Evolutionary conservation across 2,888 invertebrate species (phyloP).

Genomic region (Micoletzkya japonica): DNA sequence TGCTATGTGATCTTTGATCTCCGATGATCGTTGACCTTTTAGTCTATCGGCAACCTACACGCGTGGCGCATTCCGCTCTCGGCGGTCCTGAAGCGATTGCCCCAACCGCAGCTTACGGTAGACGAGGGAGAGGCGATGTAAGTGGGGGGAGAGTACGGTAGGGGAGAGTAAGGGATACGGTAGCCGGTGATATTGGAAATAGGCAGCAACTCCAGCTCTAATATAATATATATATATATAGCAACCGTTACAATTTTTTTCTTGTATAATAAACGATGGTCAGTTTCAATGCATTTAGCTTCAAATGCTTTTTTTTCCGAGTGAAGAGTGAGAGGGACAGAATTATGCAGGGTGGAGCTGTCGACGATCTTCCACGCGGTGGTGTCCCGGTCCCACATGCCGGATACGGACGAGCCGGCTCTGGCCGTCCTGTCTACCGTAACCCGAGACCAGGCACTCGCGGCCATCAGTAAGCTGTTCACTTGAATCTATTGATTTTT

Average conservation of each 20-base stretch:
- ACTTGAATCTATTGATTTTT: too few species aligned
- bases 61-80: background rate
- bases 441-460: background rate
- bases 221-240: background rate
- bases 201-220: background rate
- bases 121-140: slow-evolving; percentile 2
- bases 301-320: too few species aligned
- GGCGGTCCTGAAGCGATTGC: background rate
- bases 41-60: background rate
- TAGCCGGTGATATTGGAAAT: background rate
- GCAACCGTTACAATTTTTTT: background rate
- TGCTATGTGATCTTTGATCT: background rate
- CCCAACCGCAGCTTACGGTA: background rate
- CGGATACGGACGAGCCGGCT: background rate
- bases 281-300: too few species aligned
- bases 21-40: too few species aligned
- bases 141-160: background rate
- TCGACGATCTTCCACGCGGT: background rate
- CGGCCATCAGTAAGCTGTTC: background rate
- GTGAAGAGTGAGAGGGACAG: too few species aligned
- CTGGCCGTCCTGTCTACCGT: background rate
- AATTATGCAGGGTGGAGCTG: background rate
- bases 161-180: background rate
- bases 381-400: background rate
- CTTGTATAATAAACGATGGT: background rate